Base-by-base conservation (phyloP, 64 coral and sea anemone genomes). In the Montipora capricornis region DNA sequence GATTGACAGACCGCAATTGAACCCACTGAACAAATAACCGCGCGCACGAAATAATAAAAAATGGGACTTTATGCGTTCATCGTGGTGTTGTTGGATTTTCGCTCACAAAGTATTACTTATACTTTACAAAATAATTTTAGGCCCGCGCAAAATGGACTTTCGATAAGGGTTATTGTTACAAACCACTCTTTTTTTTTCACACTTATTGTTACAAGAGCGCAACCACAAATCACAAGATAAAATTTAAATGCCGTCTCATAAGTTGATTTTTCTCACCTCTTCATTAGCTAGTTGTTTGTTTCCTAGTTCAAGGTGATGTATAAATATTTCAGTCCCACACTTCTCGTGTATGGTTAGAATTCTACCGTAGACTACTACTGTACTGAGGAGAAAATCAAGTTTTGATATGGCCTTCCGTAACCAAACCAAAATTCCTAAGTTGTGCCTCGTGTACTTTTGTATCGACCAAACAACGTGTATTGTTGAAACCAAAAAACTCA, bases 371-470 rank as follows among this genome's bases (percentile, higher is more conserved):
- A 73, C 68, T 19, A n/a, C 29, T 20, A 53, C 20, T 73, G 19
- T 17, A 24, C 68, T 17, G 4, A n/a, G 17, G 17, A 73, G 68
- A 73, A 73, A 73, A 17, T 73, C 17, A 24, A 73, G 68, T 17
- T 73, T 13, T 73, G 22, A 73, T 73, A 17, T 24, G 17, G 17
- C 17, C 68, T 73, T 17, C 68, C 3, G 17, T 13, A 73, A 17
- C 13, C 68, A 73, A 73, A 17, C 51, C 51, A 80, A 80, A 80
- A 51, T 80, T 80, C 78, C 48, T 51, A 80, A 80, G 7, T 80
- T 80, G 48, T 53, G 48, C 46, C 46, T 80, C 48, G 55, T 52
- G 10, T 83, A 83, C 22, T 83, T 83, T 64, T 2, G 22, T 59
- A 10, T 24, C 1, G 80, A 83, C 20, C 55, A 83, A 62, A 83